Evolutionary conservation across 2,113 vertebrate genomes (phyloP), one percentile per base, ranked within the genome.

Genomic region (Melanotaenia duboulayi): DNA sequence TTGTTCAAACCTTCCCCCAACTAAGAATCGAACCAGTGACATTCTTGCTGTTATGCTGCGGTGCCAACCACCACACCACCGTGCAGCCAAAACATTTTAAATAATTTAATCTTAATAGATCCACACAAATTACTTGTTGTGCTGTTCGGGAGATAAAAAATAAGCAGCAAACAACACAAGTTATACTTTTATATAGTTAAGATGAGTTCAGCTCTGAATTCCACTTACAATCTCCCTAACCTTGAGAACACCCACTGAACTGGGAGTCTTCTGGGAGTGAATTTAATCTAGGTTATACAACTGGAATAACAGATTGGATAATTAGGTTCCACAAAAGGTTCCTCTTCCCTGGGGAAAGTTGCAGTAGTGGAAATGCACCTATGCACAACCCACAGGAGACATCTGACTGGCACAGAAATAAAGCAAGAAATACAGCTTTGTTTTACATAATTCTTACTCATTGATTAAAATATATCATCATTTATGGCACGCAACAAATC

Each of bases 401-500:
- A 54, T 14, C 8, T 0, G 24, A 56, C 17, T 44, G 40, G 60
- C 19, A n/a, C 14, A 13, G 17, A 20, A 52, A 25, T 0, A 24
- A 44, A 68, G 67, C 3, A 37, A n/a, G 3, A 63, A 39, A 42
- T 35, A n/a, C 8, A 44, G 16, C 39, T 37, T 37, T 12, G 24
- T 49, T 40, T 28, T 10, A 61, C 8, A 8, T n/a, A 14, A 35
- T n/a, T n/a, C n/a, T n/a, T n/a, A n/a, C 49, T 2, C 32, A 28
- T 28, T 28, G 12, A 67, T 25, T 48, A 50, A 14, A n/a, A 54
- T 19, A 51, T 67, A 23, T 54, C 44, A 46, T 39, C 51, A 37
- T 79, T 66, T 65, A 66, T 42, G 65, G 72, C 3, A 48, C 24
- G 17, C 4, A 14, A 24, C 48, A 32, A 46, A 4, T 52, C 42